Conservation (phyloP, 23 tunicate genomes). For the Ciona savignyi region DNA sequence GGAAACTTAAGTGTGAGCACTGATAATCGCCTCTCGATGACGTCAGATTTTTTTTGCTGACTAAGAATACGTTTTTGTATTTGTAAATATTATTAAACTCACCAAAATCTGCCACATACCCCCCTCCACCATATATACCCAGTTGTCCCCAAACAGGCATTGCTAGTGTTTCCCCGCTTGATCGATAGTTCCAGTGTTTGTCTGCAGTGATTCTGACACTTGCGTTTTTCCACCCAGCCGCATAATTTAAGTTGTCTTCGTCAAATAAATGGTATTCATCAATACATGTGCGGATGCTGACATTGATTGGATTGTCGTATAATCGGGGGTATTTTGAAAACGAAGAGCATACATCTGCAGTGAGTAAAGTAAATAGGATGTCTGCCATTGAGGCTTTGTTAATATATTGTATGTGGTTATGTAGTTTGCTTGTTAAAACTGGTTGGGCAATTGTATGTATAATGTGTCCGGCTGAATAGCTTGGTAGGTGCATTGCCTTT, state of each 20-base stretch:
- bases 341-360: neutral
- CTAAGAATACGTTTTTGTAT: no score
- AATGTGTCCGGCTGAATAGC: no score
- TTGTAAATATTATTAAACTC: no score
- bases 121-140: conserved; percentile 26
- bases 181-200: conserved; percentile 17
- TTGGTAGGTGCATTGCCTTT: no score
- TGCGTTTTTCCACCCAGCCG: conserved; percentile 5
- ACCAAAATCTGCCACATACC: conserved; percentile 48
- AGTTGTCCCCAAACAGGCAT: conserved; percentile 10
- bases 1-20: neutral
- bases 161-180: conserved; percentile 8
- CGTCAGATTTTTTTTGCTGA: no score
- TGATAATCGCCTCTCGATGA: no score
- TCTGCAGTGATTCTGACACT: neutral
- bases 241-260: conserved; percentile 16
- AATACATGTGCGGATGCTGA: conserved; percentile 5
- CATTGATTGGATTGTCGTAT: neutral
- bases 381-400: no score
- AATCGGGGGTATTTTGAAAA: neutral
- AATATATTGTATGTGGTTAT: no score
- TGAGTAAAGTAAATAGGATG: no score
- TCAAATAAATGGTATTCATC: conserved; percentile 6
- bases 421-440: no score
- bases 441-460: no score